Evolutionary conservation across 2,113 vertebrate genomes (phyloP), one percentile per base, ranked within the genome.

Genomic region (Misgurnus anguillicaudatus): DNA sequence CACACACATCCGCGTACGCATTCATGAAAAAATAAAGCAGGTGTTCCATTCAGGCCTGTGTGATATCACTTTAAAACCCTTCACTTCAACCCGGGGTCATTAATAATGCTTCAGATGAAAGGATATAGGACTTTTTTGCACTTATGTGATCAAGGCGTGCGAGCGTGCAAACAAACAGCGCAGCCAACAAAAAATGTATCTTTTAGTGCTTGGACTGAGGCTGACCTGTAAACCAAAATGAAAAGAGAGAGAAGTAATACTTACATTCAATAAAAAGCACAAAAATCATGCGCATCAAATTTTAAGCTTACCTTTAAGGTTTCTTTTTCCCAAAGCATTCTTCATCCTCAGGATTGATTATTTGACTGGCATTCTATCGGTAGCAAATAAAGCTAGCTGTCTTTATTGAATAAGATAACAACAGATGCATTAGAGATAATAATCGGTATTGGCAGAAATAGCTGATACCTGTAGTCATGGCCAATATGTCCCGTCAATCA

Each of bases 51-150:
- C 83, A 82, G 78, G 77, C 62, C 79, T 70, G 38, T 42, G n/a
- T 66, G 38, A 58, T 31, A 81, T 74, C 42, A 21, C 68, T 84
- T 67, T 64, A n/a, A 64, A 78, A 60, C 65, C 76, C 71, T 70
- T 66, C 75, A 68, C 87, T 83, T 85, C 84, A 87, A 87, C 81
- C 82, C 63, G 7, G 13, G 71, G 81, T 88, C 86, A 86, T 91
- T 91, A 91, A 85, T 89, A 85, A 90, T 87, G 88, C 84, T 85
- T 81, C 47, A 74, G 84, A 82, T 87, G 84, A 87, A 88, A 82
- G 75, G 81, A 45, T 87, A 80, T 80, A 77, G 70, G 57, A 85
- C 75, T 85, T 67, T 67, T 88, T 88, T 84, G 78, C 70, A 62
- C 75, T 75, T 73, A 87, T 84, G 83, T 84, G 83, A 85, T 87